Conservation (phyloP, 2,113 vertebrate genomes). For the Peucedramus taeniatus region DNA sequence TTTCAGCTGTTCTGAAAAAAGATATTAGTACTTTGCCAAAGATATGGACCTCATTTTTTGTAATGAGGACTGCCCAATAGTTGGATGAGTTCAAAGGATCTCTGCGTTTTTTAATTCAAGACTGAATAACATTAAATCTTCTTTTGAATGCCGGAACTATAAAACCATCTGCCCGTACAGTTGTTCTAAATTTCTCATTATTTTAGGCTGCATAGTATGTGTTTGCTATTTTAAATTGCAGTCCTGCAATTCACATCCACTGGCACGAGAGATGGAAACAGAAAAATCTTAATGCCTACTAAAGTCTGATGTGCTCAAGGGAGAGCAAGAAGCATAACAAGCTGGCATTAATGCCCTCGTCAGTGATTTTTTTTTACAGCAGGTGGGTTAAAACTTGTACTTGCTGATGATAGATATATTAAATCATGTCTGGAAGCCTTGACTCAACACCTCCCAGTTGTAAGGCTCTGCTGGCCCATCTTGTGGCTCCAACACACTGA, state of each 20-base stretch:
- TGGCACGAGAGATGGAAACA: background rate
- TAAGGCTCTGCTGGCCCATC: background rate
- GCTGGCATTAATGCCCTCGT: background rate
- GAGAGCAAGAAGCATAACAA: background rate
- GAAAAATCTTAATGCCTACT: background rate
- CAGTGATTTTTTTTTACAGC: background rate
- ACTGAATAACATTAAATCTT: background rate
- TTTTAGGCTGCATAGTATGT: background rate
- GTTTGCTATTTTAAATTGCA: conserved; percentile 12
- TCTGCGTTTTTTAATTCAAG: background rate
- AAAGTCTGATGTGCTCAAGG: background rate
- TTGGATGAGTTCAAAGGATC: conserved; percentile 3
- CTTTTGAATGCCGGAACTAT: background rate
- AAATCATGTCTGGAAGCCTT: background rate
- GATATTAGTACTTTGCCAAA: background rate
- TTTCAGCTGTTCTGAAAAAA: background rate
- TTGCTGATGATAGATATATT: background rate
- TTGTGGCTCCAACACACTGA: background rate
- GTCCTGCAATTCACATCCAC: background rate
- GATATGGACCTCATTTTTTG: background rate
- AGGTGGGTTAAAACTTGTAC: background rate
- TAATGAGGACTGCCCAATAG: background rate
- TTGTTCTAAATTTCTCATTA: conserved; percentile 16
- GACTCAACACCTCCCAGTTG: background rate
- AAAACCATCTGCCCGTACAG: background rate